A percentile compares a stretch with the other conserved stretches of the same genome.
Evolutionary conservation across 2,888 invertebrate genomes (phyloP).

Genomic region (Noctua fimbriata): DNA sequence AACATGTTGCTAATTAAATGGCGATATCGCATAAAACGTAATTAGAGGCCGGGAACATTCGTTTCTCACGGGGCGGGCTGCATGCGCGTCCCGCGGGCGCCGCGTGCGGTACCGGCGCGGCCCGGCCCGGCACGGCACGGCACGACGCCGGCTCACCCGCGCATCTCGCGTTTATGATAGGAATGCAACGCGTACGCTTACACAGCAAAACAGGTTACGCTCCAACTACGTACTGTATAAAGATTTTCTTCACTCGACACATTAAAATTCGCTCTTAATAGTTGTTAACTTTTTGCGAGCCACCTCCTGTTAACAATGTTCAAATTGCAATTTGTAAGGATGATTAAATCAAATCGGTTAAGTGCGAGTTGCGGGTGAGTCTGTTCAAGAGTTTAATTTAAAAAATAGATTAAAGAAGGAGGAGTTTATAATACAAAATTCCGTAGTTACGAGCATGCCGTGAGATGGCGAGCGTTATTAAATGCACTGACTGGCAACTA

Average conservation of each 20-base stretch:
- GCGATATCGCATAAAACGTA: slow-evolving; percentile 90
- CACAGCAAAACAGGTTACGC: slow-evolving; percentile 82
- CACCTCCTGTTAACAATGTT: slow-evolving; percentile 64
- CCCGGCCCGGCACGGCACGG: slow-evolving; percentile 49
- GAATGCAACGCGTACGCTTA: slow-evolving; percentile 81
- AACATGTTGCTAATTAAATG: slow-evolving; percentile 90
- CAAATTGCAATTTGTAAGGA: slow-evolving; percentile 66
- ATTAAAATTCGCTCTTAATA: slow-evolving; percentile 80
- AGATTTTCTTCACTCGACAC: slow-evolving; percentile 73
- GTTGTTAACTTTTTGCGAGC: slow-evolving; percentile 76
- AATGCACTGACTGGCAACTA: slow-evolving; percentile 89
- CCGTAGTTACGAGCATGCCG: slow-evolving; percentile 84
- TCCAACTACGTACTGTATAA: slow-evolving; percentile 76
- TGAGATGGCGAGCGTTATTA: slow-evolving; percentile 82
- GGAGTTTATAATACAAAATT: slow-evolving; percentile 84
- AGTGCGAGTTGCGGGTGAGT: slow-evolving; percentile 45
- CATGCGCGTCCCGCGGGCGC: slow-evolving; percentile 63
- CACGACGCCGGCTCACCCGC: slow-evolving; percentile 25
- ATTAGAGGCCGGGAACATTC: slow-evolving; percentile 88
- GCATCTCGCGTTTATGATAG: slow-evolving; percentile 78
- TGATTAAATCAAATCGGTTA: slow-evolving; percentile 64
- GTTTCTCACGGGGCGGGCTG: slow-evolving; percentile 85
- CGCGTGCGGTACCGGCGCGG: slow-evolving; percentile 55
- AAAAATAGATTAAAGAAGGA: slow-evolving; percentile 70
- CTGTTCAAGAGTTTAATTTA: slow-evolving; percentile 69